Conservation (phyloP, 2,113 vertebrate species). For the Neotoma lepida region DNA sequence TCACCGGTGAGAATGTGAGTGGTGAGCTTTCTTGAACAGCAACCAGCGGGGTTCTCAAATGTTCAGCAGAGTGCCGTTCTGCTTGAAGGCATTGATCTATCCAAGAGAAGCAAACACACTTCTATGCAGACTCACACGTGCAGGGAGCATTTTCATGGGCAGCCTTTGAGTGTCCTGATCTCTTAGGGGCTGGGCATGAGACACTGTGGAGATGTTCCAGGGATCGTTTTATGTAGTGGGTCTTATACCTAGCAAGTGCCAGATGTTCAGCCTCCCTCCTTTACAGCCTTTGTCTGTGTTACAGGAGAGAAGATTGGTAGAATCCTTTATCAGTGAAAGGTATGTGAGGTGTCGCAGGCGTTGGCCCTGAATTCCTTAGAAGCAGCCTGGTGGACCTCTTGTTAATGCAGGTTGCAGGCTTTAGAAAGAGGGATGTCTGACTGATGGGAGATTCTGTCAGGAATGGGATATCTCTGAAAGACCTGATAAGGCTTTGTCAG, state of each 20-base stretch:
- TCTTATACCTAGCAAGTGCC: not conserved
- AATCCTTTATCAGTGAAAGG: not conserved
- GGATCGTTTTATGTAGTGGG: not conserved
- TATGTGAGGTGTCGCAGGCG: not conserved
- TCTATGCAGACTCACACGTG: not conserved
- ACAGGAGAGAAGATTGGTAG: not conserved
- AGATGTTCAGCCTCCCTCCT: not conserved
- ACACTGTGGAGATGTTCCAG: not conserved
- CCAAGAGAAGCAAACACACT: not conserved
- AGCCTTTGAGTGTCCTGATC: not conserved
- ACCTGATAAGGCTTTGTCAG: slow-evolving; percentile 53
- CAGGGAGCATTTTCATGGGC: not conserved
- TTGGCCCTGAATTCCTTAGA: not conserved
- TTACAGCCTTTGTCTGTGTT: not conserved
- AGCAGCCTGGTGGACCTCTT: not conserved
- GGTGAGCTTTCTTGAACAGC: not conserved
- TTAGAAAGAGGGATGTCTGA: slow-evolving; percentile 58
- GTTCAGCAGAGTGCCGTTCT: not conserved
- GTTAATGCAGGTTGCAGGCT: not conserved
- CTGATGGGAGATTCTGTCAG: slow-evolving; percentile 42
- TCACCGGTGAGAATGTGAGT: not conserved
- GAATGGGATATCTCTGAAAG: slow-evolving; percentile 44
- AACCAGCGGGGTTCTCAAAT: not conserved
- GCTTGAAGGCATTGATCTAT: not conserved
- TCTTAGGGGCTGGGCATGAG: not conserved